These are phyloP conservation scores for Scaptomyza polygonia DNA, from an alignment of 2,888 invertebrate genomes.

Conservation along the genomic window DNA sequence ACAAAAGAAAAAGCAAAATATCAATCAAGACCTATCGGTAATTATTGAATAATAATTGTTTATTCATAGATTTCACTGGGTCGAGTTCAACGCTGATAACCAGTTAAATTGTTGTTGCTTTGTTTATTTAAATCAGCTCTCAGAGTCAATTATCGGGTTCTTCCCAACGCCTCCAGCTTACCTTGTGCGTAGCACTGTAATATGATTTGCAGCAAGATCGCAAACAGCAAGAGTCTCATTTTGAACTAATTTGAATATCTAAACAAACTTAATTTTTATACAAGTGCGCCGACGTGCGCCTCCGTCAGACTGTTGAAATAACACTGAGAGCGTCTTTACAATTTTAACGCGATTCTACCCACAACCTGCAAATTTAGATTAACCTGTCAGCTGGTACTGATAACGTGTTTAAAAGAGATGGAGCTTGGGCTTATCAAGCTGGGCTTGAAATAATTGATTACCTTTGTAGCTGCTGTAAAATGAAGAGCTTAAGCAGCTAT, in stretches of 20 bases:
- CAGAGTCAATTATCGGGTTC: constrained; percentile 11
- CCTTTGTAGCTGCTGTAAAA: neutral
- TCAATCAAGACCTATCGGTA: neutral
- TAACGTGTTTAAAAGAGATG: neutral
- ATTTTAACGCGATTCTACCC: constrained; percentile 17
- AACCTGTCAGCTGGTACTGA: neutral
- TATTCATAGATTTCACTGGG: constrained; percentile 32
- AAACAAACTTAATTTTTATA: neutral
- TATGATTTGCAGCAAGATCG: constrained; percentile 25
- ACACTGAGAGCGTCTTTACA: constrained; percentile 53
- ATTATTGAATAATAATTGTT: constrained; percentile 10
- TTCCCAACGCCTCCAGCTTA: constrained; percentile 9
- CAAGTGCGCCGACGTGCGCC: constrained; percentile 4
- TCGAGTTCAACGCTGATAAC: constrained; percentile 70
- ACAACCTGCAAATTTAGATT: neutral
- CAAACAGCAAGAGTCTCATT: constrained; percentile 37
- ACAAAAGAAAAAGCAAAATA: neutral
- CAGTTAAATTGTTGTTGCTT: constrained; percentile 33
- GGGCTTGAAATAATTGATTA: neutral
- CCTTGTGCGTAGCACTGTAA: constrained; percentile 42
- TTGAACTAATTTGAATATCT: neutral
- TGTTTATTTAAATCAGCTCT: constrained; percentile 8
- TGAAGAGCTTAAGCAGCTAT: neutral
- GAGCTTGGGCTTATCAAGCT: neutral
- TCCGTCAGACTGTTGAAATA: constrained; percentile 33